These are phyloP conservation scores for Papilio xuthus DNA, from an alignment of 1,140 invertebrate genomes.

Conservation along the genomic window DNA sequence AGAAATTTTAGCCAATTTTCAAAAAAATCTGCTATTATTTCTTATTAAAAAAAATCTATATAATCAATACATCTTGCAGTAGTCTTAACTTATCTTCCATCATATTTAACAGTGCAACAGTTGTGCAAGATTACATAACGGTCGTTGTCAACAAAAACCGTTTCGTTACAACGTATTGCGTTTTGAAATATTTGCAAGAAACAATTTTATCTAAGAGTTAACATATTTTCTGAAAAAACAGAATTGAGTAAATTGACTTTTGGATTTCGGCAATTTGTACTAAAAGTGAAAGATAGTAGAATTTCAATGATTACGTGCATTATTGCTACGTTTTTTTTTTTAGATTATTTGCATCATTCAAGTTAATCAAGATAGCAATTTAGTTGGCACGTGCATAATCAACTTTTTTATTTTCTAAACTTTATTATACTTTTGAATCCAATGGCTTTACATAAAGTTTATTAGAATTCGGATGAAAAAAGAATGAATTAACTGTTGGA, in stretches of 20 bases:
- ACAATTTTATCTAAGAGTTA: conserved; percentile 17
- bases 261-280: conserved; percentile 1
- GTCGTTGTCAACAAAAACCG: conserved; percentile 12
- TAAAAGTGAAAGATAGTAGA: conserved; percentile 17
- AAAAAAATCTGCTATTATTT: too few relatives aligned
- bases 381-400: not conserved
- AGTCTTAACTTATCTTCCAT: not conserved
- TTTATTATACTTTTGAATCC: not conserved
- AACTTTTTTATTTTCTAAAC: not conserved
- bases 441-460: not conserved
- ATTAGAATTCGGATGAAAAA: too few relatives aligned
- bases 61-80: not conserved
- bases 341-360: not conserved
- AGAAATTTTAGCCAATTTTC: too few relatives aligned
- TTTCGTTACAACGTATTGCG: conserved; percentile 6
- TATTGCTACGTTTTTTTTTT: conserved; percentile 12
- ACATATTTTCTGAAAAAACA: not conserved
- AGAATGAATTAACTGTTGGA: too few relatives aligned
- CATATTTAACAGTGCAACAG: not conserved
- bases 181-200: conserved; percentile 8
- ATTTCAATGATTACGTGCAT: conserved; percentile 7
- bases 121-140: conserved; percentile 19
- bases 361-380: conserved; percentile 14
- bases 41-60: too few relatives aligned
- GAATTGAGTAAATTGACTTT: not conserved